A percentile compares a stretch with the other conserved stretches of the same genome.
Conservation (phyloP, 2,797 vertebrate genomes). For the Phataginus tricuspis region DNA sequence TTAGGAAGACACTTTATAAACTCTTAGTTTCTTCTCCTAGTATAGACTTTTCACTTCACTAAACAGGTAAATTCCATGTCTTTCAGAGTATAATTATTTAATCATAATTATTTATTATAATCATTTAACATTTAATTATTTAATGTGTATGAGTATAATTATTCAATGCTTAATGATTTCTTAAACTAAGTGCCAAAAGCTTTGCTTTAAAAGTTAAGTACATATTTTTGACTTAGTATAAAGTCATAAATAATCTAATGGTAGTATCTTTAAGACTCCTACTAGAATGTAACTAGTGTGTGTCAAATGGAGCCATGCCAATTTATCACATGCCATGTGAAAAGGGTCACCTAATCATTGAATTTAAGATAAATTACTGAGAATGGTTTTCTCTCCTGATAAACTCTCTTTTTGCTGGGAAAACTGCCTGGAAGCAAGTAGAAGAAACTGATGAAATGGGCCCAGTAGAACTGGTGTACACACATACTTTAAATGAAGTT, state of each 20-base stretch:
- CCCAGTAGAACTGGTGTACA: background rate
- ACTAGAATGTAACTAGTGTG: background rate
- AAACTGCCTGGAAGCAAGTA: background rate
- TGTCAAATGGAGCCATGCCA: background rate
- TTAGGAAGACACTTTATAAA: background rate
- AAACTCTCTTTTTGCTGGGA: background rate
- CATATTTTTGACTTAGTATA: background rate
- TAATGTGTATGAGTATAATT: background rate
- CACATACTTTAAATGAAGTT: slow-evolving; percentile 11
- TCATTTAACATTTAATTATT: no score
- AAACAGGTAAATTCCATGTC: slow-evolving; percentile 19
- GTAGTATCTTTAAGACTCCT: background rate
- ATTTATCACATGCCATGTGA: background rate
- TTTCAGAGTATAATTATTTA: background rate
- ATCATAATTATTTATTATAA: background rate
- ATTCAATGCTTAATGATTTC: background rate
- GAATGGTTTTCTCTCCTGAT: background rate
- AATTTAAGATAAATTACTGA: background rate
- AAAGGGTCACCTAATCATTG: background rate
- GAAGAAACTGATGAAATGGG: background rate
- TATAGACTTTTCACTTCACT: slow-evolving; percentile 36
- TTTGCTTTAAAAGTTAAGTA: background rate
- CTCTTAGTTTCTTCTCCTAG: slow-evolving; percentile 20
- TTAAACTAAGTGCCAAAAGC: background rate
- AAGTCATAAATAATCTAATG: background rate